Base-by-base conservation (phyloP, 1,140 invertebrate genomes). In the Ceratosolen fusciceps region DNA sequence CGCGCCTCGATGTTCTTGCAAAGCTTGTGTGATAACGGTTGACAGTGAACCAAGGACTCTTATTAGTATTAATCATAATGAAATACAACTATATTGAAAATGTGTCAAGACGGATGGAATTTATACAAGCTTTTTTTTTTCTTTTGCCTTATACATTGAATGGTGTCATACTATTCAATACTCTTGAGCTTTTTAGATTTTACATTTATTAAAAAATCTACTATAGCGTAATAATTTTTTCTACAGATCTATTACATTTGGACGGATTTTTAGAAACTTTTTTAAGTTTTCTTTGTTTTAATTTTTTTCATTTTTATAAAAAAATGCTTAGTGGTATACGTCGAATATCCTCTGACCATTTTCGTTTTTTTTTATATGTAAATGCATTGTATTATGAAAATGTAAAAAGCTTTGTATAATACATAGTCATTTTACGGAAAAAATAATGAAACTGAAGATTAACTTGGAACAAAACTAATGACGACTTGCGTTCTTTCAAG, bases 161-260 rank as follows among this genome's bases (percentile, higher is more conserved):
- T 49, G 54, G 21, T 21, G n/a, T 75, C 10, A 29, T 19, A 49
- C 70, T 65, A 29, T 70, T 82, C 84, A 85, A 73, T 83, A 86
- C 83, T 83, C 49, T 85, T 67, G 85, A 83, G 80, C 79, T 82
- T 83, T 86, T 31, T 72, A 65, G 74, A 73, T 82, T 85, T 86
- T 83, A 84, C 82, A 86, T 84, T 85, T 85, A 79, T 85, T 85
- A 71, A 86, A 67, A 86, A 83, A 85, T 86, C 85, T 85, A 86
- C 86, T 84, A 83, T 85, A 84, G 79, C 85, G 83, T 82, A 84
- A 84, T 82, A 65, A 82, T 83, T n/a, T n/a, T 83, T 87, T 87
- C 78, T 82, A 84, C 60, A 81, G 54, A 80, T 37, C 37, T 76
- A 81, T 71, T 70, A 34, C 34, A 77, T 80, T 80, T 80, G 24